Percentiles rank a stretch among this genome's conserved stretches.
These are phyloP conservation scores for Solenodon paradoxus DNA, from an alignment of 2,113 vertebrate genomes.

Conservation along the genomic window DNA sequence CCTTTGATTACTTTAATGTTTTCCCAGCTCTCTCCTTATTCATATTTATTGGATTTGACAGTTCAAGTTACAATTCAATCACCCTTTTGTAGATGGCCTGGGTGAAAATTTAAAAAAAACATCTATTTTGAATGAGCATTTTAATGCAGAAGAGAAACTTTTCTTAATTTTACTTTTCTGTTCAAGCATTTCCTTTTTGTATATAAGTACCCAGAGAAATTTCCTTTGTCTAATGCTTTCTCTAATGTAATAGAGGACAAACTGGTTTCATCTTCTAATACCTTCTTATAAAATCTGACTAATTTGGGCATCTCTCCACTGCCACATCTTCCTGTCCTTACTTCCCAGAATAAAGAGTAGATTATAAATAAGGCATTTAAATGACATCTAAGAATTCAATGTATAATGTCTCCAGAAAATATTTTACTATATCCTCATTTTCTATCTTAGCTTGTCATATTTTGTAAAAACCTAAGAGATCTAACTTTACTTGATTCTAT, in stretches of 20 bases:
- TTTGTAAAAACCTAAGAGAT: neutral
- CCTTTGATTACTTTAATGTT: constrained; percentile 7
- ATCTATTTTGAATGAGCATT: constrained; percentile 44
- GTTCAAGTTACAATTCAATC: constrained; percentile 50
- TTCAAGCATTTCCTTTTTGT: neutral
- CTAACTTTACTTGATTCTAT: neutral
- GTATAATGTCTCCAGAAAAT: neutral
- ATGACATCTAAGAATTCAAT: neutral
- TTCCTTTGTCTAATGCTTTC: constrained; percentile 33
- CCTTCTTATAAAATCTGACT: constrained; percentile 36
- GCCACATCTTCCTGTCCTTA: neutral
- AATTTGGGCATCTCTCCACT: neutral
- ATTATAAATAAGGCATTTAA: constrained; percentile 35
- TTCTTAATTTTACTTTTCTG: constrained; percentile 39
- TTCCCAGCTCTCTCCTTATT: neutral
- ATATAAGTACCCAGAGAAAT: neutral
- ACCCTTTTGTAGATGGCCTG: neutral
- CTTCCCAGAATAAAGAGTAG: constrained; percentile 42
- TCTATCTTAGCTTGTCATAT: neutral
- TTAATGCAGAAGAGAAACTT: constrained; percentile 30
- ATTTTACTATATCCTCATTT: constrained; percentile 22
- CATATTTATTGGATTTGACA: constrained; percentile 52
- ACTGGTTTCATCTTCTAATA: constrained; percentile 34
- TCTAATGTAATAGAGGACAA: constrained; percentile 1
- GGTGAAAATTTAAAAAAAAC: constrained; percentile 52